Evolutionary conservation across 2,888 invertebrate genomes (phyloP), one percentile per base, ranked within the genome.

Genomic region (Ectobius pallidus): DNA sequence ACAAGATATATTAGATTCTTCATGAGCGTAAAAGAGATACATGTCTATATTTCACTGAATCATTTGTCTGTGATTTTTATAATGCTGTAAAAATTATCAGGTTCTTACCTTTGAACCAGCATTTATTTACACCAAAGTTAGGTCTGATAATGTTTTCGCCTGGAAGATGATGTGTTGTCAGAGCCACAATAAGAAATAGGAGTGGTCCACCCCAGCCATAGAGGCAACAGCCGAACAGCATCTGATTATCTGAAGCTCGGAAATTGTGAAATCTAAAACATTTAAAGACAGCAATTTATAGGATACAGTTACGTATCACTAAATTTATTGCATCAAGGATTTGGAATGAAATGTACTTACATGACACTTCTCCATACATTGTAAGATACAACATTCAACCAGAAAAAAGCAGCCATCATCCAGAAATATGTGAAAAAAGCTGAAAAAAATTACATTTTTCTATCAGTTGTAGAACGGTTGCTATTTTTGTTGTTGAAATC

Each of bases 391-490:
- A 90, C 84, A 78, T 90, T 91, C 82, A 91, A 83, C 91, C 91
- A 91, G 79, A 90, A 90, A 82, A 91, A 91, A n/a, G 89, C 87
- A 1, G 88, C 86, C 79, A 91, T 83, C 83, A 90, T 89, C 81
- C 88, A 87, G 76, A 86, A 86, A 79, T 89, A 89, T 9, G 88
- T 82, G 14, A 86, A 77, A 77, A 88, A 88, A 16, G 87, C 89
- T 89, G 79, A 84, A 80, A 72, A 25, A 61, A 74, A 75, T 22
- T 27, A 61, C 20, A 62, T 69, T 27, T n/a, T n/a, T n/a, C 7
- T 25, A 39, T 32, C 39, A 32, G 3, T 63, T 34, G n/a, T n/a
- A n/a, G n/a, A n/a, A n/a, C n/a, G n/a, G n/a, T n/a, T n/a, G n/a
- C n/a, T n/a, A n/a, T n/a, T n/a, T n/a, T n/a, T n/a, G n/a, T n/a